Evolutionary conservation across 2,888 invertebrate genomes (phyloP).

Genomic region (Hartigia nigra): DNA sequence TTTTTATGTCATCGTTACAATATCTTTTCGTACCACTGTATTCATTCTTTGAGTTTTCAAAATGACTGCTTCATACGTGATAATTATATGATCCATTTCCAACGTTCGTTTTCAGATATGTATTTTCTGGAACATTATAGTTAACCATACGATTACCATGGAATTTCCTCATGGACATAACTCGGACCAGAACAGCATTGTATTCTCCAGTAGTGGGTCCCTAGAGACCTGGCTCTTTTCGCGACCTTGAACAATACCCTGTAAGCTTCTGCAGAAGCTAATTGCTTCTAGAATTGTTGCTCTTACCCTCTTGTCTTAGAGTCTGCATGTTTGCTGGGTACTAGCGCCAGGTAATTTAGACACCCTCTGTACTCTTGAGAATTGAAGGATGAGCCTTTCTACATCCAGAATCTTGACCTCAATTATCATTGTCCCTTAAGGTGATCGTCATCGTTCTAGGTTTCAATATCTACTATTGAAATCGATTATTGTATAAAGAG

Average conservation of each 20-base stretch:
- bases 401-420: not conserved
- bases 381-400: not conserved
- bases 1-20: not conserved
- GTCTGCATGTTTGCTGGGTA: not conserved
- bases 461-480: not conserved
- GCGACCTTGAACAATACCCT: constrained; percentile 1
- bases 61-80: not conserved
- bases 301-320: not conserved
- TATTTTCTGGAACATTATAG: not conserved
- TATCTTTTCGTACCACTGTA: not conserved
- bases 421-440: not conserved
- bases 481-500: not conserved
- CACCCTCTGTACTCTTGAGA: not conserved
- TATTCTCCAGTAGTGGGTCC: not conserved
- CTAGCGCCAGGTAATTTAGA: not conserved
- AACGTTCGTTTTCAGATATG: not conserved
- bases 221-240: not conserved
- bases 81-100: not conserved
- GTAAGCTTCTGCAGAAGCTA: not conserved
- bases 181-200: not conserved
- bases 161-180: not conserved
- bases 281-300: not conserved
- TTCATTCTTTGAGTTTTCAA: not conserved
- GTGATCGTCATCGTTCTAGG: not conserved
- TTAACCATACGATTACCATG: not conserved